A percentile compares a stretch with the other conserved stretches of the same genome.
phyloP scores from a whole-genome alignment of 2,888 invertebrate species.

The Oxystoma pomonae region DNA sequence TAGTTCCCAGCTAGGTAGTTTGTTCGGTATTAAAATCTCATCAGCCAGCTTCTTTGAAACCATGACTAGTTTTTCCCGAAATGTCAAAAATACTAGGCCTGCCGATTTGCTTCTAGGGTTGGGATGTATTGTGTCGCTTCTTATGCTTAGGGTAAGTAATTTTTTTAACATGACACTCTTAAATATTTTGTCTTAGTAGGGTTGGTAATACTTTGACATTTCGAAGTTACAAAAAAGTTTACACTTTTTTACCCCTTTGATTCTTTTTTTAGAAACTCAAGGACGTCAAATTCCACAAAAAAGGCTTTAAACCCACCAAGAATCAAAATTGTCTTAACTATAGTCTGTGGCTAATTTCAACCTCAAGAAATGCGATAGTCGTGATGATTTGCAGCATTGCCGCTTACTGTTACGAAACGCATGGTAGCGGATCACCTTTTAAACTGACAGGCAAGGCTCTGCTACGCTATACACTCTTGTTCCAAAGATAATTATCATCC shows the following conservation, averaged over 20 bases:
- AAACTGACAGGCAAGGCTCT: slow-evolving; percentile 62
- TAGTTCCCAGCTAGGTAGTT: slow-evolving; percentile 74
- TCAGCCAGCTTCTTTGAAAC: slow-evolving; percentile 75
- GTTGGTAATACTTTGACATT: too few species aligned
- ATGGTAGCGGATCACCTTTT: slow-evolving; percentile 57
- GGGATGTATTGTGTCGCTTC: slow-evolving; percentile 66
- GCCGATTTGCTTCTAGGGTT: slow-evolving; percentile 71
- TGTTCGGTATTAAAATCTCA: slow-evolving; percentile 68
- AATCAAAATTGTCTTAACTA: slow-evolving; percentile 51
- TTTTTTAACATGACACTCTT: background rate
- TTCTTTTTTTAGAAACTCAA: slow-evolving; percentile 63
- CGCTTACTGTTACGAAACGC: slow-evolving; percentile 58
- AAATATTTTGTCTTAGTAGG: background rate
- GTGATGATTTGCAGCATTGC: slow-evolving; percentile 69
- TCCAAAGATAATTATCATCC: too few species aligned
- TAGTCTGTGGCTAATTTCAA: slow-evolving; percentile 71
- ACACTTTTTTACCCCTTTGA: background rate
- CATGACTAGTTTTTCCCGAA: slow-evolving; percentile 61
- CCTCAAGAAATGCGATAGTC: slow-evolving; percentile 79
- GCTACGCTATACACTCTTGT: too few species aligned
- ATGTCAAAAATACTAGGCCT: slow-evolving; percentile 63
- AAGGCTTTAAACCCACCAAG: slow-evolving; percentile 44
- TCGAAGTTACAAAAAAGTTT: background rate
- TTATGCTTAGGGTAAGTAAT: slow-evolving; percentile 72
- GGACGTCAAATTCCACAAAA: slow-evolving; percentile 54